Base-by-base conservation (phyloP, 2,113 vertebrate genomes). In the Nesospiza acunhae region DNA sequence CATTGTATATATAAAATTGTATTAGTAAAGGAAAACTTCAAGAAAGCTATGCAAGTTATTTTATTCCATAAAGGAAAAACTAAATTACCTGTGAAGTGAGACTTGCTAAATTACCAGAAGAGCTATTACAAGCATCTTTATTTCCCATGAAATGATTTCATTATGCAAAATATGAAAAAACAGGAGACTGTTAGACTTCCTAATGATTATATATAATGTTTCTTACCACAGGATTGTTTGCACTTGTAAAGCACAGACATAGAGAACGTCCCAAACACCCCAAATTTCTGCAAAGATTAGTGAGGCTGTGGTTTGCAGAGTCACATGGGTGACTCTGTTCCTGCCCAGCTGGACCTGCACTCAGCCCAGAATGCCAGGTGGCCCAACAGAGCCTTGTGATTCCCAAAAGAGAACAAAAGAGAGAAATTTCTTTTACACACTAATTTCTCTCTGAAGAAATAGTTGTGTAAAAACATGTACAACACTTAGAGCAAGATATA, bases 271-370 rank as follows among this genome's bases (percentile, higher is more conserved):
- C 15, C 12, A 39, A 2, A 55, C 3, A 55, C 4, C 13, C 31
- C 23, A 50, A 6, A 15, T 37, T 35, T 37, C 67, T 41, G 41
- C 19, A 47, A 21, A 39, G 53, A 15, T 16, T 4, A 16, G 33
- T 8, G 10, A 49, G 30, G 37, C 55, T 33, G 15, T 76, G 39
- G 2, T 68, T 39, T 68, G 59, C 3, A 21, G 46, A 21, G 46
- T 21, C 7, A 17, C 35, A 13, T 0, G 0, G 15, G 15, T 15
- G 49, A 55, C 28, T 30, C 37, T 11, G 2, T 0, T 37, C 30
- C 69, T 13, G 35, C 10, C 42, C 39, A 31, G 47, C 24, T 10
- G 22, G 39, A 68, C 21, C 44, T 10, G 18, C 14, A 11, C 31
- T 35, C 50, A 52, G 60, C 26, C 41, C 64, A 41, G 4, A 4